phyloP scores from a whole-genome alignment of 1,140 invertebrate genomes.

The Achatina immaculata region DNA sequence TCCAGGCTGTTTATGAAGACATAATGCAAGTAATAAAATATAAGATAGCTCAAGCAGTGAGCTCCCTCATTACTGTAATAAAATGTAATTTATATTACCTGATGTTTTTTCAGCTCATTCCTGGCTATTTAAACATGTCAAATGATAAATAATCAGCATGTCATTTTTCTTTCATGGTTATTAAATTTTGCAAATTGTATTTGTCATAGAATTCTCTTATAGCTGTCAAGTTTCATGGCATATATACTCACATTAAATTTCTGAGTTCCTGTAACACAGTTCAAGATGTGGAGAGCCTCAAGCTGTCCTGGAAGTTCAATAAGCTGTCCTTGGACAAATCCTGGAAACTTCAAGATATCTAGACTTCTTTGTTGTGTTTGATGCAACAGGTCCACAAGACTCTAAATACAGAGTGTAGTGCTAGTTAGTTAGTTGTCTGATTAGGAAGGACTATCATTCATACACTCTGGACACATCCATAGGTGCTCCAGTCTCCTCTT shows the following conservation, averaged over 20 bases:
- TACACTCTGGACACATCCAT: too few species aligned
- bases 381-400: conserved; percentile 59
- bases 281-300: conserved; percentile 65
- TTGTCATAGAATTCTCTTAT: too few species aligned
- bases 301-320: conserved; percentile 66
- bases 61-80: too few species aligned
- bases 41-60: too few species aligned
- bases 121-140: too few species aligned
- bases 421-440: background rate
- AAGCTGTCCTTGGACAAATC: conserved; percentile 63
- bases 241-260: conserved; percentile 65
- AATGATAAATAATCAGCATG: too few species aligned
- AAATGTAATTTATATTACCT: too few species aligned
- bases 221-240: background rate
- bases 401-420: conserved; percentile 46
- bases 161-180: too few species aligned
- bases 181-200: too few species aligned
- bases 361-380: conserved; percentile 62
- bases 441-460: too few species aligned
- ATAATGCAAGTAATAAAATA: background rate
- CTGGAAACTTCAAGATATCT: conserved; percentile 66
- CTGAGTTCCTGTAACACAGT: conserved; percentile 66
- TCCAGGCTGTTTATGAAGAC: conserved; percentile 57
- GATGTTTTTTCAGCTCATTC: too few species aligned
- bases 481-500: too few species aligned